phyloP scores from a whole-genome alignment of 2,113 vertebrate species.

The Perccottus glenii region DNA sequence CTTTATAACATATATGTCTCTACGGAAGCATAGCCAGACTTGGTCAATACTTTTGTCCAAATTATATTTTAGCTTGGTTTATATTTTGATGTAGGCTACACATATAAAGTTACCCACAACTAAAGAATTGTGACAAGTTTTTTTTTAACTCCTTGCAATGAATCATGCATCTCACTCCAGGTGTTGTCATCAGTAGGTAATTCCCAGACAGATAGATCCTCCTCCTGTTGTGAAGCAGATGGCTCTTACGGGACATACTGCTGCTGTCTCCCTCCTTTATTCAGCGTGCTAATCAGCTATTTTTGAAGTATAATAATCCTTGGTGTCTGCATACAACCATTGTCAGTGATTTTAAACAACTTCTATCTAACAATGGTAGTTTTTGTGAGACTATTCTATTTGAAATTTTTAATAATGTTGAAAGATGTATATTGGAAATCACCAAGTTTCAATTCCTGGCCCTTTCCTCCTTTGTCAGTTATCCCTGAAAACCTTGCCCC shows the following conservation, averaged over 20 bases:
- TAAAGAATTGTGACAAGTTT: constrained; percentile 32
- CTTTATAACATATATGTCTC: too few relatives aligned
- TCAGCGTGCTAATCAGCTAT: constrained; percentile 59
- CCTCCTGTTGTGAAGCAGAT: constrained; percentile 73
- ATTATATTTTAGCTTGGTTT: too few relatives aligned
- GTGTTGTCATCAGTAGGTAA: constrained; percentile 70
- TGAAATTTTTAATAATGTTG: constrained; percentile 24
- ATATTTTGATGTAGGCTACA: too few relatives aligned
- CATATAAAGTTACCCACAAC: not conserved
- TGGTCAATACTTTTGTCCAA: too few relatives aligned
- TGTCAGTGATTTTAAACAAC: not conserved
- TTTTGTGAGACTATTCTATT: not conserved
- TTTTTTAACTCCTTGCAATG: constrained; percentile 29
- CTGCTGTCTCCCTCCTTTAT: constrained; percentile 49
- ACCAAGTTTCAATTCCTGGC: constrained; percentile 47
- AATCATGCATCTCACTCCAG: constrained; percentile 51
- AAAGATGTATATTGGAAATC: constrained; percentile 40
- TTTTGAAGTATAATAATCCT: constrained; percentile 55
- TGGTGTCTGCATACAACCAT: constrained; percentile 9
- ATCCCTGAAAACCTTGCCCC: constrained; percentile 52
- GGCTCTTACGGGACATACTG: constrained; percentile 57
- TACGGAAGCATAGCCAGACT: too few relatives aligned
- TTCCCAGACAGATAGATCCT: constrained; percentile 67
- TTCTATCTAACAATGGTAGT: too few relatives aligned
- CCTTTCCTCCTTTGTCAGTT: constrained; percentile 44